These are phyloP conservation scores for Mythimna loreyi DNA, from an alignment of 2,888 invertebrate genomes.

Conservation along the genomic window DNA sequence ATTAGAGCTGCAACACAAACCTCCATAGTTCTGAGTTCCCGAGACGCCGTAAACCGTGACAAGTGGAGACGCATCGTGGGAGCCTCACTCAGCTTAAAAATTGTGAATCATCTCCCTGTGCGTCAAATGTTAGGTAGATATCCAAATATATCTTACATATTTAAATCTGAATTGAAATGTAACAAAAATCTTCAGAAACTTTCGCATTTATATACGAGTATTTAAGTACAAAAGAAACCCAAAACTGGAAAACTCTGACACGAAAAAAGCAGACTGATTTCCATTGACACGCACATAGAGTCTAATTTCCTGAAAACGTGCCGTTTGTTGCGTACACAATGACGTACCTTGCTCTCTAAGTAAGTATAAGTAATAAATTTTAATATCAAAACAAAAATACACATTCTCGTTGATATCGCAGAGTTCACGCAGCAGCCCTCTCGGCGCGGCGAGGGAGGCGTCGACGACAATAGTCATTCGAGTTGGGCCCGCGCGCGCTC, in stretches of 20 bases:
- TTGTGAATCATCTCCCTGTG: no score
- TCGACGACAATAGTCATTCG: conserved; percentile 63
- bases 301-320: neutral
- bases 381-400: conserved; percentile 44
- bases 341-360: conserved; percentile 12
- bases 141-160: no score
- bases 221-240: neutral
- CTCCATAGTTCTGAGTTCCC: no score
- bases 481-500: conserved; percentile 55
- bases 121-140: no score
- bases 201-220: neutral
- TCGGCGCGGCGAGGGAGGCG: conserved; percentile 57
- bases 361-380: conserved; percentile 10
- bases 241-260: neutral
- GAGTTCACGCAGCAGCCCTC: conserved; percentile 59
- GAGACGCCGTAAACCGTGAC: no score
- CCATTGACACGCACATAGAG: neutral
- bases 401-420: conserved; percentile 23
- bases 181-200: neutral
- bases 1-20: no score
- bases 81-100: no score
- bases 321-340: neutral
- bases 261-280: neutral
- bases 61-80: no score
- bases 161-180: neutral